phyloP scores from a whole-genome alignment of 2,797 vertebrate species.

The Hirundo rustica region DNA sequence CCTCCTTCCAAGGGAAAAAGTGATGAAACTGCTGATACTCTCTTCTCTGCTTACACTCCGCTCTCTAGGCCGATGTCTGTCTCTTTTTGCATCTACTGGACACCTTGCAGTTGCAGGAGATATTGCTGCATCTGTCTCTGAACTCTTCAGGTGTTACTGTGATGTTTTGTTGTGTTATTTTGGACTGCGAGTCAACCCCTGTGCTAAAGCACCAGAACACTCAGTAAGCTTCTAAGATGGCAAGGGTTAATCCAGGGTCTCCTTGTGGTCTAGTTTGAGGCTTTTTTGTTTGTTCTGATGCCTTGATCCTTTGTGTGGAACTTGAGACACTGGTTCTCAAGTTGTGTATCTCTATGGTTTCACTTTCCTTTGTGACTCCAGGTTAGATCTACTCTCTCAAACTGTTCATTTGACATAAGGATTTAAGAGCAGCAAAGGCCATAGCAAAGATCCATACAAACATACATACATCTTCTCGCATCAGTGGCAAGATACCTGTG shows the following conservation, averaged over 20 bases:
- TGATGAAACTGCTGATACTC: not conserved
- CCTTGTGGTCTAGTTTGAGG: not conserved
- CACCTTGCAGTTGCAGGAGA: not conserved
- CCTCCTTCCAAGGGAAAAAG: not conserved
- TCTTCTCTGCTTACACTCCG: not conserved
- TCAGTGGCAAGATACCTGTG: not conserved
- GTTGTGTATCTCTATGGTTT: not conserved
- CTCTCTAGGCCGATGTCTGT: not conserved
- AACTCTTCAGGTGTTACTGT: not conserved
- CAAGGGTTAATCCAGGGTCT: not conserved
- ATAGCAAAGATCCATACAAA: not conserved
- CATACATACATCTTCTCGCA: not conserved
- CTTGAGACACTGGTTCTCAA: not conserved
- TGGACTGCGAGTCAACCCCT: not conserved
- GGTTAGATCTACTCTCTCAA: not conserved
- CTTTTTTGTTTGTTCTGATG: not conserved
- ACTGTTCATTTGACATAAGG: not conserved
- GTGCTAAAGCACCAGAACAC: not conserved
- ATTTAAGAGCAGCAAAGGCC: not conserved
- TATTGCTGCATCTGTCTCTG: not conserved
- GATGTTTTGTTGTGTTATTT: not conserved
- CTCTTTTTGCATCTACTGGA: not conserved
- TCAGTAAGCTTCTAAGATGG: not conserved
- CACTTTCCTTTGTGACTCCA: constrained; percentile 28
- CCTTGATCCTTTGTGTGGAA: not conserved